Conservation (phyloP, 2,888 invertebrate genomes). For the Agonopterix arenella region DNA sequence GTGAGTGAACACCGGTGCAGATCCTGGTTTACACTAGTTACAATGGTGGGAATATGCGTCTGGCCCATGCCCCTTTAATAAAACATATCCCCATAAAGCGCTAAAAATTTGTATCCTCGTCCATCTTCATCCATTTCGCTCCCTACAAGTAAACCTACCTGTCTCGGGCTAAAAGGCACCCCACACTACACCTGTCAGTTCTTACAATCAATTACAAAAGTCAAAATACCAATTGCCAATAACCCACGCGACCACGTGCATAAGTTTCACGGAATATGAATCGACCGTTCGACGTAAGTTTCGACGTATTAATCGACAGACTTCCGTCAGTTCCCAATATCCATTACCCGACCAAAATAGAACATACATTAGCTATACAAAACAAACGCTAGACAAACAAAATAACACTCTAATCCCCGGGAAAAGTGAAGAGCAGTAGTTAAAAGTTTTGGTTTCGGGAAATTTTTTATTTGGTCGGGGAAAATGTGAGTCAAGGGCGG, state of each 20-base stretch:
- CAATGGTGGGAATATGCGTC: too few relatives aligned
- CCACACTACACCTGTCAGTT: too few relatives aligned
- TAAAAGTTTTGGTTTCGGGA: constrained; percentile 5
- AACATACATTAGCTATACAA: constrained; percentile 16
- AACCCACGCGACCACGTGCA: not conserved
- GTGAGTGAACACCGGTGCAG: too few relatives aligned
- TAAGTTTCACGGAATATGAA: constrained; percentile 1
- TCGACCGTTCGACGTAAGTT: constrained; percentile 11
- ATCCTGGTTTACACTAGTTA: too few relatives aligned
- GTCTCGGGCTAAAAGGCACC: too few relatives aligned
- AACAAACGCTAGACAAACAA: not conserved
- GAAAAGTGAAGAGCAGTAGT: not conserved
- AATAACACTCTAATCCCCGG: not conserved
- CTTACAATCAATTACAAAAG: too few relatives aligned
- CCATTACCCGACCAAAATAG: constrained; percentile 22
- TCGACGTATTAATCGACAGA: constrained; percentile 14
- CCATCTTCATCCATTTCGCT: too few relatives aligned
- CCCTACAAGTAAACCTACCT: too few relatives aligned
- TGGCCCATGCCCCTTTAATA: too few relatives aligned
- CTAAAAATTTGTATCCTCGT: too few relatives aligned
- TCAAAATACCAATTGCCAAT: not conserved
- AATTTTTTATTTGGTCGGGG: constrained; percentile 16
- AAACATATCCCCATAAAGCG: too few relatives aligned
- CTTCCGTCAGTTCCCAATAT: constrained; percentile 14
- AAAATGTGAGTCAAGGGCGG: constrained; percentile 65